Evolutionary conservation across 2,113 vertebrate genomes (phyloP).

Genomic region (Mystacornis crossleyi): DNA sequence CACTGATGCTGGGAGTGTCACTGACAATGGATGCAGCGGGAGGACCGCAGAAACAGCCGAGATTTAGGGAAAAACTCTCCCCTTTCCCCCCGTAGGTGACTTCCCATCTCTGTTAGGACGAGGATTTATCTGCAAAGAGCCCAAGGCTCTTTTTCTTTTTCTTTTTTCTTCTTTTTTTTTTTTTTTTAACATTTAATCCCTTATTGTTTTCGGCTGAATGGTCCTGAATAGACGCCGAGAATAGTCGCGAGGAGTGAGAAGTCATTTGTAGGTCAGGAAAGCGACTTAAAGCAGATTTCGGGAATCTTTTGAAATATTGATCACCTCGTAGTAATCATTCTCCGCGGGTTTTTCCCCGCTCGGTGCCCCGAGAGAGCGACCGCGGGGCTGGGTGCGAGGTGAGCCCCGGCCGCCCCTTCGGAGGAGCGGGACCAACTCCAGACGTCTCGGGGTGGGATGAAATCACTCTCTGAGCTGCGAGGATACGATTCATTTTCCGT

Average conservation of each 20-base stretch:
- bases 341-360: neutral
- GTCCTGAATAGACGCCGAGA: constrained; percentile 47
- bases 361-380: neutral
- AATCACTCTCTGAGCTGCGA: neutral
- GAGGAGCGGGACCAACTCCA: neutral
- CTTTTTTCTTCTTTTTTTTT: too few relatives aligned
- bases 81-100: neutral
- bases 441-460: too few relatives aligned
- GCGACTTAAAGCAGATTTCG: constrained; percentile 55
- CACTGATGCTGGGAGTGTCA: neutral
- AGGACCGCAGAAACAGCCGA: neutral
- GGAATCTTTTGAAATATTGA: constrained; percentile 50
- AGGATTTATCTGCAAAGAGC: neutral
- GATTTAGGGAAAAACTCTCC: neutral
- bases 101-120: neutral
- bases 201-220: constrained; percentile 52
- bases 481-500: neutral
- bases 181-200: neutral
- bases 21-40: neutral
- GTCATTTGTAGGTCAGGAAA: constrained; percentile 78
- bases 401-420: neutral
- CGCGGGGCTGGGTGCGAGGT: neutral
- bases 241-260: constrained; percentile 71
- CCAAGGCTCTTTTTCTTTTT: too few relatives aligned
- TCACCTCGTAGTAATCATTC: neutral